A percentile compares a stretch with the other conserved stretches of the same genome.
These are phyloP conservation scores for Erinaceus europaeus DNA, from an alignment of 2,113 vertebrate species.

Conservation along the genomic window DNA sequence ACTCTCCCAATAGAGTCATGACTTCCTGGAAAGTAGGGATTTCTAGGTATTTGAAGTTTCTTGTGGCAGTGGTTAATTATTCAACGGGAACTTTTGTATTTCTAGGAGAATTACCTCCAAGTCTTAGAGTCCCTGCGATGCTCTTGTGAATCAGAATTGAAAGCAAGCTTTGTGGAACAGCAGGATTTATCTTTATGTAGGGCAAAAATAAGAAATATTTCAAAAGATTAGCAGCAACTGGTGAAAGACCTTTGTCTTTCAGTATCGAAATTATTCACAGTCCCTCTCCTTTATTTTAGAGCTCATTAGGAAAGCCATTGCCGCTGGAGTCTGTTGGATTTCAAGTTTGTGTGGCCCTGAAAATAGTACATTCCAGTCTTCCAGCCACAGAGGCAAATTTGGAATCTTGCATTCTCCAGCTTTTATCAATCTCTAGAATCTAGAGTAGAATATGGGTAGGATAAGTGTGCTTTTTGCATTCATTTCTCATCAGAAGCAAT, in stretches of 20 bases:
- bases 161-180: constrained; percentile 73
- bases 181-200: constrained; percentile 60
- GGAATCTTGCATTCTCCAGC: background rate
- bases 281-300: constrained; percentile 31
- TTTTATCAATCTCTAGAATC: background rate
- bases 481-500: background rate
- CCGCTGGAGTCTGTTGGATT: constrained; percentile 3
- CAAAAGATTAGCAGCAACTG: constrained; percentile 64
- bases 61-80: constrained; percentile 70
- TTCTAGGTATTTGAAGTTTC: constrained; percentile 62
- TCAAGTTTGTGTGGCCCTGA: background rate
- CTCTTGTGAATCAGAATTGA: constrained; percentile 66
- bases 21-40: constrained; percentile 59
- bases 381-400: background rate
- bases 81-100: constrained; percentile 70
- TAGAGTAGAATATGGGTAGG: background rate
- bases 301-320: constrained; percentile 30
- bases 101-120: constrained; percentile 62
- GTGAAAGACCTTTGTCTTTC: constrained; percentile 54
- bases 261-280: constrained; percentile 59
- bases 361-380: constrained; percentile 31
- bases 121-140: constrained; percentile 64
- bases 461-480: background rate
- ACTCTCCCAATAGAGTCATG: constrained; percentile 27
- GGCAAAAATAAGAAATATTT: constrained; percentile 70